Base-by-base conservation (phyloP, 2,113 vertebrate genomes). In the Steatornis caripensis region DNA sequence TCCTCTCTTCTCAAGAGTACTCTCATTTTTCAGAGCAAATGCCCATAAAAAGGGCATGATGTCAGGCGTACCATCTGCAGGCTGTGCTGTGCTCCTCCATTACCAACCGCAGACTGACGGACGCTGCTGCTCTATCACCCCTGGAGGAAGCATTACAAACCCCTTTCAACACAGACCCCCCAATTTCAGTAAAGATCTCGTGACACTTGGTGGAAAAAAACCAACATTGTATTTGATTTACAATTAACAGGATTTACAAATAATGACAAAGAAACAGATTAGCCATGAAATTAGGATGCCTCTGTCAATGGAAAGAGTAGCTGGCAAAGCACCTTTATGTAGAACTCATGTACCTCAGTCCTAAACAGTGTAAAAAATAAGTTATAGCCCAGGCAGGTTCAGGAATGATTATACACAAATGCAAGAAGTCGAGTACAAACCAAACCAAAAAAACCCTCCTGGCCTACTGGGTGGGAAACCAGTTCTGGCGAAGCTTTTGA, bases 191-290 rank as follows among this genome's bases (percentile, higher is more conserved):
- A 95, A 97, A 92, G 91, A 94, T 78, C 69, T 77, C 8, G 2
- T 88, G 86, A 97, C 93, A 87, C 96, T 91, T 61, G 37, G 76
- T 98, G 98, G 97, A 98, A 98, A 98, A 98, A 98, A 98, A 98
- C 92, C 86, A 97, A 87, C 76, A 65, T n/a, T 98, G 92, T 98
- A 98, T 98, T 98, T 97, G 97, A 97, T 98, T 98, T 98, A 98
- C 97, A 98, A 97, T 98, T 75, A 97, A 97, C 97, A 98, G 93
- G 96, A 98, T 98, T 98, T 98, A 98, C 98, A 98, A 98, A 98
- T 96, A 88, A 92, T 93, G 96, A 96, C 93, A 97, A 89, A 91
- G 85, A 94, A 97, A 96, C 87, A 89, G 95, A 93, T 97, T 97
- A 97, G 92, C 93, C 79, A 77, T 87, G 93, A 97, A 90, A 95